phyloP scores from a whole-genome alignment of 2,113 vertebrate species.

The Gadus macrocephalus region DNA sequence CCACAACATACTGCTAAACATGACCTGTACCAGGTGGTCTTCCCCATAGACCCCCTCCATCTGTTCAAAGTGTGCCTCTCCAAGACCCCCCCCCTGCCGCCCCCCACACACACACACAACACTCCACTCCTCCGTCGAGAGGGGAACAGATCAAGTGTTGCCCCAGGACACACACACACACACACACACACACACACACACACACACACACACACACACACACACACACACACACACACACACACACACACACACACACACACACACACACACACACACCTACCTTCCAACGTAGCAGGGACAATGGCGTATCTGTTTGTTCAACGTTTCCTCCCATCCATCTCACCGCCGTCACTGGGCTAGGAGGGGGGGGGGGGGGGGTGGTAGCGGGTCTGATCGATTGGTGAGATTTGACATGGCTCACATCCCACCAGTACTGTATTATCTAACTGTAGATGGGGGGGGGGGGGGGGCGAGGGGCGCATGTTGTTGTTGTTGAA shows the following conservation, averaged over 20 bases:
- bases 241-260: too few species aligned
- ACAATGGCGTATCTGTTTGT: slow-evolving; percentile 56
- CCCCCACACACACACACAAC: slow-evolving; percentile 38
- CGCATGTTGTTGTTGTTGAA: neutral
- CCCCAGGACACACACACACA: slow-evolving; percentile 22
- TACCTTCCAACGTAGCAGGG: slow-evolving; percentile 28
- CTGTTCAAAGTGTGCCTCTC: slow-evolving; percentile 39
- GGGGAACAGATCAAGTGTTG: slow-evolving; percentile 30
- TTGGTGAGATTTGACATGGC: slow-evolving; percentile 11
- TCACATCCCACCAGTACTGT: slow-evolving; percentile 35
- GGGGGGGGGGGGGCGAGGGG: neutral
- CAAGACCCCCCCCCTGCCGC: slow-evolving; percentile 34
- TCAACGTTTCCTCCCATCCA: slow-evolving; percentile 48
- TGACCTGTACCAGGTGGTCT: neutral
- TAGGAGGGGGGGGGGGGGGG: neutral
- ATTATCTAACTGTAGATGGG: slow-evolving; percentile 8
- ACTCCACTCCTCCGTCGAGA: slow-evolving; percentile 20
- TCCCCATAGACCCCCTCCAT: slow-evolving; percentile 39
- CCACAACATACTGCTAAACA: neutral
- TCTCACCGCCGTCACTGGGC: slow-evolving; percentile 27
- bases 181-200: too few species aligned
- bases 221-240: too few species aligned
- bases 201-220: too few species aligned
- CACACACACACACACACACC: slow-evolving; percentile 10
- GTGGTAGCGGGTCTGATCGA: too few species aligned